A percentile compares a stretch with the other conserved stretches of the same genome.
Evolutionary conservation across 2,888 invertebrate genomes (phyloP).

Genomic region (Pammene fasciana): DNA sequence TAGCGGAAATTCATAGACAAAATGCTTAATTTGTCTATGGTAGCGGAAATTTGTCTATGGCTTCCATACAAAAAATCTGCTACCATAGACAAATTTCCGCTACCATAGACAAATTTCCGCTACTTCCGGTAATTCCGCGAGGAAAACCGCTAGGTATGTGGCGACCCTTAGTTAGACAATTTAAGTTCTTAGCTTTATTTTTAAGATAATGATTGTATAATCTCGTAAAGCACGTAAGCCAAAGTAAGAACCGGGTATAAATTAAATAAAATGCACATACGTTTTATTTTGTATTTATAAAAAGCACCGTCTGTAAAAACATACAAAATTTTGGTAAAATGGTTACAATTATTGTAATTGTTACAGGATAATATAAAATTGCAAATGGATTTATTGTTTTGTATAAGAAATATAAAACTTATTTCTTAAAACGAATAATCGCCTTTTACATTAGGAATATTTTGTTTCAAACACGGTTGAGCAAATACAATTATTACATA

Average conservation of each 20-base stretch:
- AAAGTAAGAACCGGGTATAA: not conserved
- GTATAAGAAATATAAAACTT: constrained; percentile 71
- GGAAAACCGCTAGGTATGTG: too few species aligned
- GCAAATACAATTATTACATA: constrained; percentile 66
- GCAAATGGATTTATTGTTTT: constrained; percentile 63
- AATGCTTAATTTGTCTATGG: too few species aligned
- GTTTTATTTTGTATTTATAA: constrained; percentile 75
- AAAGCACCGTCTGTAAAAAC: constrained; percentile 83
- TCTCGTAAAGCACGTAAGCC: too few species aligned
- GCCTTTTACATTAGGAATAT: constrained; percentile 53
- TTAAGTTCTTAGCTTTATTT: too few species aligned
- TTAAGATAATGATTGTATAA: too few species aligned
- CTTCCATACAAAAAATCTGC: too few species aligned
- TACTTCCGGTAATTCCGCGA: too few species aligned
- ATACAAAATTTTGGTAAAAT: constrained; percentile 77
- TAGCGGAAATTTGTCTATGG: too few species aligned
- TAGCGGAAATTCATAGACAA: too few species aligned
- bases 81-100: too few species aligned
- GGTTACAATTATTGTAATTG: constrained; percentile 59
- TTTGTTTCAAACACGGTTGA: constrained; percentile 64
- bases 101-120: too few species aligned
- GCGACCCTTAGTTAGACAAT: too few species aligned
- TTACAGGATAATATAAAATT: constrained; percentile 74
- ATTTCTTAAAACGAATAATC: constrained; percentile 54
- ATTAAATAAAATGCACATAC: constrained; percentile 47